A percentile compares a stretch with the other conserved stretches of the same genome.
Evolutionary conservation across 2,113 vertebrate genomes (phyloP).

Genomic region (Elaphurus davidianus): DNA sequence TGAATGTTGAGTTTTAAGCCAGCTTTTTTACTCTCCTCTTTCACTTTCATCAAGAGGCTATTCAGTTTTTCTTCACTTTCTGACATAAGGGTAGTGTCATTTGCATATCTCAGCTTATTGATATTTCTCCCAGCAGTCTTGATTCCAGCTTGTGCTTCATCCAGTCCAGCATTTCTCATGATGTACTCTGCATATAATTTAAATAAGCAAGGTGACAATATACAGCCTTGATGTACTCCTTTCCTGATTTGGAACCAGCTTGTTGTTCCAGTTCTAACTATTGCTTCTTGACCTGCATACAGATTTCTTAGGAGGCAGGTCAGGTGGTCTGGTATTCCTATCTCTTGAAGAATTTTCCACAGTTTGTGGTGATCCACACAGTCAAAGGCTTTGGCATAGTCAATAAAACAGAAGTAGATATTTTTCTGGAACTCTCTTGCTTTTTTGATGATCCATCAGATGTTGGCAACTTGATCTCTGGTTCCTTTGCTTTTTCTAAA

Average conservation of each 20-base stretch:
- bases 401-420: background rate
- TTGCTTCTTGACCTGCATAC: background rate
- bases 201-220: background rate
- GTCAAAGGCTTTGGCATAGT: background rate
- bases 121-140: background rate
- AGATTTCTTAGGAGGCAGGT: background rate
- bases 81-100: background rate
- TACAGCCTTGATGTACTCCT: background rate
- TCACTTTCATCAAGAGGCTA: background rate
- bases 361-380: background rate
- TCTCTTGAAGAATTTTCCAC: background rate
- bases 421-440: background rate
- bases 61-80: background rate
- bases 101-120: background rate
- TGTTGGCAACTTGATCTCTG: background rate
- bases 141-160: background rate
- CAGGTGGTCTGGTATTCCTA: background rate
- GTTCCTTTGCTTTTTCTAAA: background rate
- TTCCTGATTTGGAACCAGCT: background rate
- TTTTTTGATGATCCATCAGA: background rate
- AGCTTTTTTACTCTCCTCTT: no score
- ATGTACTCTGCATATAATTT: background rate
- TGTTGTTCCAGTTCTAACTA: background rate
- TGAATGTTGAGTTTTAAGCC: background rate
- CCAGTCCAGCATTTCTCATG: background rate